Percentiles rank a stretch among this genome's conserved stretches.
Evolutionary conservation across 2,113 vertebrate species (phyloP).

Genomic region (Proteles cristata): DNA sequence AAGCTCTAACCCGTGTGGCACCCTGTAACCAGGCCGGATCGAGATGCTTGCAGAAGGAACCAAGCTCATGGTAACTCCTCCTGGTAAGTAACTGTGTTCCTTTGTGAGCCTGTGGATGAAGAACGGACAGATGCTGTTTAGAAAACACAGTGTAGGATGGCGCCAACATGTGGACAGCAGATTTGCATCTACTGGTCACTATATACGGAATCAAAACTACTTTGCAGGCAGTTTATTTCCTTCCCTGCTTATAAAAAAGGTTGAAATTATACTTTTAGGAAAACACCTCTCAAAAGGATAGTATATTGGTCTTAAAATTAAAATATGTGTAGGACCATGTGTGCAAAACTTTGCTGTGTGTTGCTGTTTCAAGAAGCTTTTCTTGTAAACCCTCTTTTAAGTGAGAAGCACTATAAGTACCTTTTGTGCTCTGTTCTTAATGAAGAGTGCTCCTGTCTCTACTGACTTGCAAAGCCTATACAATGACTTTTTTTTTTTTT

Average conservation of each 20-base stretch:
- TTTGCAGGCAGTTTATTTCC: background rate
- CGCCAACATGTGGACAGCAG: background rate
- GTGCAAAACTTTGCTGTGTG: background rate
- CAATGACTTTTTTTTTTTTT: background rate
- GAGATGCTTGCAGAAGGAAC: constrained; percentile 62
- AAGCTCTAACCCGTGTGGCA: constrained; percentile 40
- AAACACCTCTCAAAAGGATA: background rate
- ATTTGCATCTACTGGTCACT: background rate
- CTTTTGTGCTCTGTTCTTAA: background rate
- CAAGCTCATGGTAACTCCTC: constrained; percentile 28
- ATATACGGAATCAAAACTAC: background rate
- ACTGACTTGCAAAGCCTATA: background rate
- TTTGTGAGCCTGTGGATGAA: background rate
- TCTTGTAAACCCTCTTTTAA: background rate
- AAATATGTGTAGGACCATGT: background rate
- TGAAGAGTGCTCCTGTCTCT: background rate
- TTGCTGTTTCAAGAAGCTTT: background rate
- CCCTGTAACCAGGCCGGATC: accelerated
- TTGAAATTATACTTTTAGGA: background rate
- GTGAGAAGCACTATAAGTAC: background rate
- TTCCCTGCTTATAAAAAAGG: background rate
- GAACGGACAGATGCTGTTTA: background rate
- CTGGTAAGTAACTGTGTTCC: constrained; percentile 62
- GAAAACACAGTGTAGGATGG: background rate
- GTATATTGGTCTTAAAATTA: background rate